Evolutionary conservation across 2,797 vertebrate species (phyloP).

Genomic region (Etheostoma perlongum): DNA sequence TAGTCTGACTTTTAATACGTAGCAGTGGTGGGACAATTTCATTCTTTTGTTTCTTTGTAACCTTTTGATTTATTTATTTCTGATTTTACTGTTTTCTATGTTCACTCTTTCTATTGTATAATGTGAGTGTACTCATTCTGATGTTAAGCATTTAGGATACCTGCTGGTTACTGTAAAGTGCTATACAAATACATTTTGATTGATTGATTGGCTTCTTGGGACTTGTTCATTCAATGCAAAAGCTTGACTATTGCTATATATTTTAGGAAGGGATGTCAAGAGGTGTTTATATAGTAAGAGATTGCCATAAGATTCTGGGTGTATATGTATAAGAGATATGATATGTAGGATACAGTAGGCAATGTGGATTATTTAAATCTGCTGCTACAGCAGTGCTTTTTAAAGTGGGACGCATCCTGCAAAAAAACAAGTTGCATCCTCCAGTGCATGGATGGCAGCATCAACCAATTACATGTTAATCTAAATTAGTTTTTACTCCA

Average conservation of each 20-base stretch:
- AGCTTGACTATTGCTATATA: background rate
- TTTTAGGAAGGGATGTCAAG: background rate
- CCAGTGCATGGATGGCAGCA: background rate
- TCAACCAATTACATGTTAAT: slow-evolving; percentile 9
- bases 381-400: background rate
- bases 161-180: no score
- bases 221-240: background rate
- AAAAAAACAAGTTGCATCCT: background rate
- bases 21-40: no score
- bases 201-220: no score
- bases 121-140: no score
- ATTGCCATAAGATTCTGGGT: background rate
- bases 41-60: no score
- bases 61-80: no score
- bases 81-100: no score
- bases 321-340: background rate
- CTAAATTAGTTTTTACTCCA: slow-evolving; percentile 3
- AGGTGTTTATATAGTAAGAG: background rate
- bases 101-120: no score
- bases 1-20: no score
- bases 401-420: background rate
- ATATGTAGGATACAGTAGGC: background rate
- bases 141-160: no score
- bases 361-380: slow-evolving; percentile 2
- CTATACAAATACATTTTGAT: no score